Evolutionary conservation across 2,888 invertebrate genomes (phyloP).

Genomic region (Rhaphigaster nebulosa): DNA sequence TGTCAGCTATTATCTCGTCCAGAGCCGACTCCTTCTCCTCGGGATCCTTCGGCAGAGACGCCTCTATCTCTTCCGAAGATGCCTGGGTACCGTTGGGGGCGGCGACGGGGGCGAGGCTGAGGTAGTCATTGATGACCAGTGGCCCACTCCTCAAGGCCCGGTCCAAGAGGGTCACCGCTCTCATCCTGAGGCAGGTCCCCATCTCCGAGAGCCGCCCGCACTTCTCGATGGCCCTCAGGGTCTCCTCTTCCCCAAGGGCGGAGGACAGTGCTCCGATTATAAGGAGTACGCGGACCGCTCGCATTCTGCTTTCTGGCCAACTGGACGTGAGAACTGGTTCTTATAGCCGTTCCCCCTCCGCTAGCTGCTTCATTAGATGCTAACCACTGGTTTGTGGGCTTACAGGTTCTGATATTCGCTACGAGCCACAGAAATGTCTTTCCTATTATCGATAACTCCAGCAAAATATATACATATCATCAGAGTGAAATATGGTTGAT

Average conservation of each 20-base stretch:
- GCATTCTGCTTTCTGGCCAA: background rate
- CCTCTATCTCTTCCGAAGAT: conserved; percentile 79
- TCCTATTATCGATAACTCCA: too few species aligned
- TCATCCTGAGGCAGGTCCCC: conserved; percentile 80
- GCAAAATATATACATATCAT: too few species aligned
- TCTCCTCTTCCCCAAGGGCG: background rate
- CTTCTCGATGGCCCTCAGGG: conserved; percentile 59
- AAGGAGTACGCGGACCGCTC: background rate
- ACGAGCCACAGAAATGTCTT: background rate
- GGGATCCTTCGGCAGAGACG: conserved; percentile 74
- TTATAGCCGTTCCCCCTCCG: conserved; percentile 19
- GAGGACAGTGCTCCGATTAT: conserved; percentile 10
- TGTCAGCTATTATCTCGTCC: conserved; percentile 81
- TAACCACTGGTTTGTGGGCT: background rate
- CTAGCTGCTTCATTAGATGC: background rate
- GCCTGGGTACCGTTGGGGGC: conserved; percentile 69
- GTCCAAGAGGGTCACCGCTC: conserved; percentile 82
- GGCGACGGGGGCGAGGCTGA: conserved; percentile 60
- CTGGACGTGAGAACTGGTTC: conserved; percentile 6
- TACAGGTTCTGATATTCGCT: background rate
- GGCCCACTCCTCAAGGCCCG: conserved; percentile 77
- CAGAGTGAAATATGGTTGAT: too few species aligned
- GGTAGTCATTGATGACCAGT: conserved; percentile 63
- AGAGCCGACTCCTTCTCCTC: conserved; percentile 79
- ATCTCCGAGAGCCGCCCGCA: conserved; percentile 60